phyloP scores from a whole-genome alignment of 2,113 vertebrate species.

The Astur gentilis region DNA sequence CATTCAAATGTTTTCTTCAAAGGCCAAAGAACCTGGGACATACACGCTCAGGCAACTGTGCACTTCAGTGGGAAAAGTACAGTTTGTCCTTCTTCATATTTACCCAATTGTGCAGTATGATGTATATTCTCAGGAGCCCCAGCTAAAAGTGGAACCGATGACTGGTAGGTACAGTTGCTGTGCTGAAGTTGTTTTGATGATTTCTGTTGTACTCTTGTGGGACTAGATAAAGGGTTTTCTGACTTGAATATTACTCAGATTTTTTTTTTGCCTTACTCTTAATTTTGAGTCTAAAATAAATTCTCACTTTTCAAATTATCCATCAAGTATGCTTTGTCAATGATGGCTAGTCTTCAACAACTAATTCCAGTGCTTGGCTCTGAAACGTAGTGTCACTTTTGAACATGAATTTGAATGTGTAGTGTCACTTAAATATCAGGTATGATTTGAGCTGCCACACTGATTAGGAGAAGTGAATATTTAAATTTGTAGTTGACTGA shows the following conservation, averaged over 20 bases:
- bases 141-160: conserved; percentile 90
- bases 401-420: background rate
- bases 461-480: background rate
- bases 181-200: background rate
- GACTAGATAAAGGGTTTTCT: background rate
- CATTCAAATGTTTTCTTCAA: background rate
- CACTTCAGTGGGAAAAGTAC: conserved; percentile 83
- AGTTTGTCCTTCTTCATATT: conserved; percentile 90
- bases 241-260: background rate
- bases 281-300: background rate
- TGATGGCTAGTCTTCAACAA: background rate
- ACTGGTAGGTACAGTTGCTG: conserved; percentile 76
- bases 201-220: background rate
- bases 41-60: conserved; percentile 91
- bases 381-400: background rate
- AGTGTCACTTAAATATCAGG: background rate
- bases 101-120: conserved; percentile 92
- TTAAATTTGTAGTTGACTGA: background rate
- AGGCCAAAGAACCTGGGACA: conserved; percentile 90
- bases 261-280: background rate
- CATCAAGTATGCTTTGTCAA: background rate
- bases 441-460: background rate
- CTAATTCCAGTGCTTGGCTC: background rate
- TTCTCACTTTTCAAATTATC: background rate
- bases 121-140: conserved; percentile 96